A percentile compares a stretch with the other conserved stretches of the same genome.
phyloP scores from a whole-genome alignment of 1,140 invertebrate genomes.

The Diorhabda carinulata region DNA sequence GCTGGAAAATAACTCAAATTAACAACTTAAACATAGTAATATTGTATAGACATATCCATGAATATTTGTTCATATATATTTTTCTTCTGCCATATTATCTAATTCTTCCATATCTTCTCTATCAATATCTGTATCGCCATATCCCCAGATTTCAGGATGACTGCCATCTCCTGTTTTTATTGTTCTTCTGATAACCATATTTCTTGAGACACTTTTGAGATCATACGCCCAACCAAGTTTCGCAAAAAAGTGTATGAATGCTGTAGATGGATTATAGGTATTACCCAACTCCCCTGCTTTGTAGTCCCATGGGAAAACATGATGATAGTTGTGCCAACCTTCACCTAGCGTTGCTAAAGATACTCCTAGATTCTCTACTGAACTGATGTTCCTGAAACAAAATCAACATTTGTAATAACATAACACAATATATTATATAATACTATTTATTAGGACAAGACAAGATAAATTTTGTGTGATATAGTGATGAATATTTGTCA shows the following conservation, averaged over 20 bases:
- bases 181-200: conserved; percentile 61
- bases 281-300: conserved; percentile 76
- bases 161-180: conserved; percentile 62
- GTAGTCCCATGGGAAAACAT: conserved; percentile 87
- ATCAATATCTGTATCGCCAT: conserved; percentile 50
- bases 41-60: conserved; percentile 5
- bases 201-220: conserved; percentile 59
- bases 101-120: conserved; percentile 46
- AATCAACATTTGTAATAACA: neutral
- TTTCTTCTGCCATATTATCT: conserved; percentile 27
- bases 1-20: neutral
- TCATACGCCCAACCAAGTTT: conserved; percentile 72
- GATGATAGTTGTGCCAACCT: conserved; percentile 95
- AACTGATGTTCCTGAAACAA: conserved; percentile 62
- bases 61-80: neutral
- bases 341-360: conserved; percentile 71
- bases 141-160: conserved; percentile 49
- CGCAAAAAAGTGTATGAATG: conserved; percentile 68
- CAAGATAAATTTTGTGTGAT: too few species aligned
- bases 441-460: too few species aligned
- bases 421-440: neutral
- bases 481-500: too few species aligned
- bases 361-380: conserved; percentile 68
- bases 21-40: neutral
- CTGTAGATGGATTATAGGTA: conserved; percentile 64